A percentile compares a stretch with the other conserved stretches of the same genome.
Evolutionary conservation across 2,888 invertebrate genomes (phyloP).

Genomic region (Sepioteuthis lessoniana): DNA sequence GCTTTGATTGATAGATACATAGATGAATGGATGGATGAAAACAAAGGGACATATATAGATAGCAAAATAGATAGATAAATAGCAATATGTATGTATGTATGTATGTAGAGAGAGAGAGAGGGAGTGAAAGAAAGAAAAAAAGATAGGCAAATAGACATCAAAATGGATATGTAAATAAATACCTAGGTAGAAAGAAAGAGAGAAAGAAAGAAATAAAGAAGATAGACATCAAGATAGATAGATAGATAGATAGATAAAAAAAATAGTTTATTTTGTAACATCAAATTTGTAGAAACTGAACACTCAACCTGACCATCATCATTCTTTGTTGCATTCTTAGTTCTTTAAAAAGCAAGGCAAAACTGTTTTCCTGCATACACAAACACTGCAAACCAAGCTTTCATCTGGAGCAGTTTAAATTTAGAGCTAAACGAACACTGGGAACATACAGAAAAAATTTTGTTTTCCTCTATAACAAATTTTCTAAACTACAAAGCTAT

Average conservation of each 20-base stretch:
- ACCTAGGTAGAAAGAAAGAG: too few relatives aligned
- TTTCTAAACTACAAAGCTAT: constrained; percentile 33
- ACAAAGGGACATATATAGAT: background rate
- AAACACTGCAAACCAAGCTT: background rate
- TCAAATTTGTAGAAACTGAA: background rate
- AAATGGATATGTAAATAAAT: too few relatives aligned
- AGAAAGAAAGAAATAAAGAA: too few relatives aligned
- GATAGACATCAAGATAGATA: too few relatives aligned
- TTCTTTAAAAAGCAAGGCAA: background rate
- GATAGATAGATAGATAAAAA: background rate
- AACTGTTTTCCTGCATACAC: background rate
- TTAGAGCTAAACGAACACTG: background rate
- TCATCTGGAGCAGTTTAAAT: background rate
- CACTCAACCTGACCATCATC: background rate
- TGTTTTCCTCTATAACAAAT: constrained; percentile 1
- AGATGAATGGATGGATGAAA: too few relatives aligned
- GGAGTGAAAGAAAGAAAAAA: too few relatives aligned
- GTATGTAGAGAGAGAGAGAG: too few relatives aligned
- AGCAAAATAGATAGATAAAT: background rate
- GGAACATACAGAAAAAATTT: background rate
- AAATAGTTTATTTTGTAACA: background rate
- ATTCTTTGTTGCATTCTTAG: background rate
- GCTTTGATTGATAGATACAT: too few relatives aligned
- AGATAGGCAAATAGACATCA: too few relatives aligned
- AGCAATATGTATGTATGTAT: too few relatives aligned